Conservation (phyloP, 2,797 vertebrate genomes). For the Lepilemur ruficaudatus region DNA sequence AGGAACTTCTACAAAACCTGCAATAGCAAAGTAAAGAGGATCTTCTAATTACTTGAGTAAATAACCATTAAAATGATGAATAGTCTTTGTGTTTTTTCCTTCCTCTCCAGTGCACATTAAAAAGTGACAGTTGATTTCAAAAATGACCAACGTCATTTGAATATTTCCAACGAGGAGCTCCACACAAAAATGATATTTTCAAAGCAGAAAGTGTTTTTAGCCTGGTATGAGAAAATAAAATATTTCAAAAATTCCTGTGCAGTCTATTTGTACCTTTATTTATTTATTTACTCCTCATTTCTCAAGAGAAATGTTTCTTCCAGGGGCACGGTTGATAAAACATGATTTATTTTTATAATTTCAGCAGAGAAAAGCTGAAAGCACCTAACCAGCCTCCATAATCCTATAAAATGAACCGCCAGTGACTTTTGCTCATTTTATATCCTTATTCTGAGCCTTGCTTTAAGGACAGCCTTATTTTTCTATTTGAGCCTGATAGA, state of each 20-base stretch:
- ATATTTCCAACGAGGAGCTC: background rate
- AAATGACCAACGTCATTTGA: slow-evolving; percentile 23
- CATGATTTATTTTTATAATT: slow-evolving; percentile 66
- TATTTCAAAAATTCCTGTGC: slow-evolving; percentile 46
- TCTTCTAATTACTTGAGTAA: background rate
- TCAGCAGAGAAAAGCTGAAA: slow-evolving; percentile 31
- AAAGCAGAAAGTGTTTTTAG: slow-evolving; percentile 45
- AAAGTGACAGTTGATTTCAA: slow-evolving; percentile 29
- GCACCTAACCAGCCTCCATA: background rate
- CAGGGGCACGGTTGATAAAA: slow-evolving; percentile 57
- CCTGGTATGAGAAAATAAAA: slow-evolving; percentile 50
- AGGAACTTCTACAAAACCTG: background rate
- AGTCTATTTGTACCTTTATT: slow-evolving; percentile 16
- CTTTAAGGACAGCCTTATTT: slow-evolving; percentile 13
- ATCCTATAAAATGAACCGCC: slow-evolving; percentile 31
- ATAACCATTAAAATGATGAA: slow-evolving; percentile 15
- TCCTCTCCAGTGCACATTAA: background rate
- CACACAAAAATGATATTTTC: slow-evolving; percentile 19
- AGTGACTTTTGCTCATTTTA: slow-evolving; percentile 34
- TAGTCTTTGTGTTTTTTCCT: background rate
- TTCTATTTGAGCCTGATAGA: slow-evolving; percentile 22
- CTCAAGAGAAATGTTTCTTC: slow-evolving; percentile 42
- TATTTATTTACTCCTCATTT: slow-evolving; percentile 13
- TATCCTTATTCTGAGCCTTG: background rate
- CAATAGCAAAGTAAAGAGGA: background rate